Base-by-base conservation (phyloP, 2,797 vertebrate genomes). In the Esox lucius region DNA sequence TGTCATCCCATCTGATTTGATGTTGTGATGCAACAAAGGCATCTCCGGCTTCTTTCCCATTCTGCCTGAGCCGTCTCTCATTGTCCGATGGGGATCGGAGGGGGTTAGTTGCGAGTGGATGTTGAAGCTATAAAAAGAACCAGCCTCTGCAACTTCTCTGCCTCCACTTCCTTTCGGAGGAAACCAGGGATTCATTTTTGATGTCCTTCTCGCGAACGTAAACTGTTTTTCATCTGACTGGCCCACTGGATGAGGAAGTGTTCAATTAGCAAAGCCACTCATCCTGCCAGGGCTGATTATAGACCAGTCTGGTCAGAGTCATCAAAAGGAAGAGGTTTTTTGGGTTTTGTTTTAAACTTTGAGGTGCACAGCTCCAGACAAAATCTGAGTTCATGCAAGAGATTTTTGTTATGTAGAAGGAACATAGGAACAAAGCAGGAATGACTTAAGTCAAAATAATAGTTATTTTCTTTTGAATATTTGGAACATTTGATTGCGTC, bases 161-260 rank as follows among this genome's bases (percentile, higher is more conserved):
- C 31, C 51, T 65, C 46, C 16, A 53, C 78, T 84, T 86, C 75
- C 82, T 79, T 79, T 78, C 46, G 73, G 28, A 85, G 78, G 80
- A 85, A 87, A 68, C 46, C 6, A 24, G 70, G 19, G 75, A 81
- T 73, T 77, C 66, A 76, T 71, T 83, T 72, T 66, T 72, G 72
- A 80, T 80, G 68, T 70, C 17, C 72, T 61, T 56, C 13, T 24
- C 59, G 28, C 31, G 65, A 83, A 80, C 49, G 46, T 64, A 82
- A 76, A 72, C 70, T 64, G 53, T 74, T 79, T 76, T 56, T 75
- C 22, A 74, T 72, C 66, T 62, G 13, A 56, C 19, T 16, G 1
- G 61, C 28, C 49, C 66, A 39, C 26, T 42, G 16, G 13, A 35
- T 1, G 1, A 66, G 67, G 39, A 65, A 67, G 64, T 48, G 66